Evolutionary conservation across 2,113 vertebrate genomes (phyloP).

Genomic region (Sander vitreus): DNA sequence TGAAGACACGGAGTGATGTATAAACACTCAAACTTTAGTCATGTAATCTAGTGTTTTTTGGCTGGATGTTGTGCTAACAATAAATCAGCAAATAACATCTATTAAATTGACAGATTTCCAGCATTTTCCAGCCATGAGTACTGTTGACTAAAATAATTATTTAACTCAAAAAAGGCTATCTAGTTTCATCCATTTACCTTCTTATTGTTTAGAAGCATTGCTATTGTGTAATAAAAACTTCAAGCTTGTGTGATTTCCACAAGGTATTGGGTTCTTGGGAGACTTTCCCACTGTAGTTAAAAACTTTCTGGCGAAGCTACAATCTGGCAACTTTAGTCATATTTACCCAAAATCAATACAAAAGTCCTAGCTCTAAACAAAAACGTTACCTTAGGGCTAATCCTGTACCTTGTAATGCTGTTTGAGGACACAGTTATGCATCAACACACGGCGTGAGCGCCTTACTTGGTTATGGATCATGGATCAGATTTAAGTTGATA

Average conservation of each 20-base stretch:
- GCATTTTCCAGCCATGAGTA: not conserved
- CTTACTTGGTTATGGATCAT: conserved; percentile 66
- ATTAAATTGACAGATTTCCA: not conserved
- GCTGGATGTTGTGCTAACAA: not conserved
- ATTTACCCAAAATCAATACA: not conserved
- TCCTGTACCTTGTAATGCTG: conserved; percentile 43
- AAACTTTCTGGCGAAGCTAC: not conserved
- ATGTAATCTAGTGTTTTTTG: conserved; percentile 13
- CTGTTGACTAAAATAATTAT: not conserved
- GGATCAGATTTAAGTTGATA: conserved; percentile 69
- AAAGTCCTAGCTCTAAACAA: not conserved
- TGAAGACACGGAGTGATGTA: conserved; percentile 60
- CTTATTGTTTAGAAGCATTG: not conserved
- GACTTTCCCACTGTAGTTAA: not conserved
- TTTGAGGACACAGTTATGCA: conserved; percentile 40
- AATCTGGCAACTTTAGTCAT: not conserved
- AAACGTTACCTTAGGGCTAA: not conserved
- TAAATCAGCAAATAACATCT: not conserved
- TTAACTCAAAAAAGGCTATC: not conserved
- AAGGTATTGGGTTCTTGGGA: not conserved
- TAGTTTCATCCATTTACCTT: not conserved
- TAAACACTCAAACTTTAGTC: conserved; percentile 7
- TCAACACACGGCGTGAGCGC: conserved; percentile 48
- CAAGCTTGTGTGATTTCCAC: not conserved
- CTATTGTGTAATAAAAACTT: not conserved